Evolutionary conservation across 2,888 invertebrate species (phyloP).

Genomic region (Diarsia dahlii): DNA sequence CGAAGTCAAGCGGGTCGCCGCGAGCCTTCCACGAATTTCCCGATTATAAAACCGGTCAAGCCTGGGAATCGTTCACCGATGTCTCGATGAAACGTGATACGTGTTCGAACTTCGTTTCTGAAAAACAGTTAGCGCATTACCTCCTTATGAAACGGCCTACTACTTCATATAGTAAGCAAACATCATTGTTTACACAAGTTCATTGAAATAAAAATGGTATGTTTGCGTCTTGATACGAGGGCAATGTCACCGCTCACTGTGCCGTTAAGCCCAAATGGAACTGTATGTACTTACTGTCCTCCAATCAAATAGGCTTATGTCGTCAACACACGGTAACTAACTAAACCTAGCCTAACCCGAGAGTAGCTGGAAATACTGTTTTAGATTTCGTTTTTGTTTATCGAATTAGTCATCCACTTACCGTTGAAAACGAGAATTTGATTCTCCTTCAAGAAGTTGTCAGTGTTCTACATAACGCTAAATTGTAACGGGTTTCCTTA

Average conservation of each 20-base stretch:
- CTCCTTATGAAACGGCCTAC: constrained; percentile 47
- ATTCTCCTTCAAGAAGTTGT: constrained; percentile 51
- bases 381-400: constrained; percentile 55
- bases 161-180: constrained; percentile 34
- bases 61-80: constrained; percentile 74
- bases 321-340: constrained; percentile 28
- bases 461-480: constrained; percentile 56
- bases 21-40: constrained; percentile 85
- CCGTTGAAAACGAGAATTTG: constrained; percentile 65
- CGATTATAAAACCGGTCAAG: constrained; percentile 82
- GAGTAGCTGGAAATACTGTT: constrained; percentile 37
- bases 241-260: constrained; percentile 61
- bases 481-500: constrained; percentile 74
- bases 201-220: constrained; percentile 50
- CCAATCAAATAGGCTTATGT: constrained; percentile 49
- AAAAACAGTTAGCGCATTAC: constrained; percentile 64
- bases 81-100: constrained; percentile 76
- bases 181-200: constrained; percentile 39
- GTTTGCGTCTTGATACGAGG: constrained; percentile 54
- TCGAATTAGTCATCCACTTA: constrained; percentile 62
- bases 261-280: constrained; percentile 67
- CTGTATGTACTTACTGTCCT: constrained; percentile 55
- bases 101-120: constrained; percentile 73
- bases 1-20: constrained; percentile 58
- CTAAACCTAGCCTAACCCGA: constrained; percentile 33